Base-by-base conservation (phyloP, 2,888 invertebrate genomes). In the Phortica okadai region DNA sequence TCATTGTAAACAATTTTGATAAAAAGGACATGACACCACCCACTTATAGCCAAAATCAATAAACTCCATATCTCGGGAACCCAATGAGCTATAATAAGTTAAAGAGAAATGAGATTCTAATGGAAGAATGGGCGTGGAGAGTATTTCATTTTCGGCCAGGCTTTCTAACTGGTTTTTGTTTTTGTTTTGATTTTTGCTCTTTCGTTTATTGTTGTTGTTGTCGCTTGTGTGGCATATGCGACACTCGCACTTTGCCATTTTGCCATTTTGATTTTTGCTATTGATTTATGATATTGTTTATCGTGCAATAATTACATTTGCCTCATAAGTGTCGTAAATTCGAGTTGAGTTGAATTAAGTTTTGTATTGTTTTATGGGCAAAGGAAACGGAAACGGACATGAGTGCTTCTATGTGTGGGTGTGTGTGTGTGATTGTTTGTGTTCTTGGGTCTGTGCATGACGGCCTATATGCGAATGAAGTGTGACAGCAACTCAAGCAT, bases 221-320 rank as follows among this genome's bases (percentile, higher is more conserved):
- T 11, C 14, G 33, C n/a, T 41, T n/a, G 66, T 33, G 11, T 6
- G 59, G 4, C 50, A 50, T 50, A 21, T 8, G 50, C 50, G 50
- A 45, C 21, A 10, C 50, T n/a, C 62, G 62, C 25, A 50, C 50
- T 50, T 50, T 66, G 14, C 42, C 21, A 62, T 62, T 50, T 50
- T 66, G 14, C 42, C 21, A 62, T 62, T 62, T 62, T 14, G 16
- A 67, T 33, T 62, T 62, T 76, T 73, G 77, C 79, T 85, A 86
- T 88, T 85, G 85, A 85, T 85, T 85, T 86, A 86, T 80, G 85
- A 83, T 81, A 80, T 85, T 81, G 79, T 84, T 88, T 85, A 86
- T 86, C 79, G 78, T 80, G 79, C 79, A 80, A 82, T 88, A 85
- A 85, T 85, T 85, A 85, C 84, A 81, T 88, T 85, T 16, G 45